Conservation (phyloP, 2,113 vertebrate species). For the Holacanthus passer region DNA sequence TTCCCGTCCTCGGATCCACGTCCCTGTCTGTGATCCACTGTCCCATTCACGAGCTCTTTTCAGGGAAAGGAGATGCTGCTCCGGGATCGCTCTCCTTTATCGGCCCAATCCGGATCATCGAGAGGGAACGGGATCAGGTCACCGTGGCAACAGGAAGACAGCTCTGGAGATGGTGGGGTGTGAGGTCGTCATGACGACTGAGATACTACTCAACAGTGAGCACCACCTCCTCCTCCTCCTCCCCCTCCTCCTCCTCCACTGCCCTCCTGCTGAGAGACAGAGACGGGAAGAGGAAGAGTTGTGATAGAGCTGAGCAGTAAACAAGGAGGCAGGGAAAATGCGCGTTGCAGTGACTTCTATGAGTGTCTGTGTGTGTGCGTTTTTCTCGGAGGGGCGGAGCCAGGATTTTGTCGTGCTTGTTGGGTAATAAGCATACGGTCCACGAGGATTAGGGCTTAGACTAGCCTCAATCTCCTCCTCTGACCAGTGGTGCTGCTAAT, state of each 20-base stretch:
- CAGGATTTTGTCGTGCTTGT: constrained; percentile 55
- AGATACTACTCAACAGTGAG: constrained; percentile 65
- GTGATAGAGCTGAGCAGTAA: constrained; percentile 55
- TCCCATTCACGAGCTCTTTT: constrained; percentile 23
- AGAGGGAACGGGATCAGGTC: constrained; percentile 67
- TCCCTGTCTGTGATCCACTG: background rate
- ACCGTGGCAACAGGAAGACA: constrained; percentile 74
- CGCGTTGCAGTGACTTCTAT: constrained; percentile 3
- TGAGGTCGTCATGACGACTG: constrained; percentile 77
- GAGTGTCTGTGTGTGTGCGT: constrained; percentile 9
- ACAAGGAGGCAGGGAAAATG: constrained; percentile 35
- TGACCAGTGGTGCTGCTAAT: constrained; percentile 72
- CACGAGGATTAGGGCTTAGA: constrained; percentile 76
- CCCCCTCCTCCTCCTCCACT: constrained; percentile 1
- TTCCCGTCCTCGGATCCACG: constrained; percentile 31
- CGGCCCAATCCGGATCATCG: constrained; percentile 48
- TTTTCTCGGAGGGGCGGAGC: constrained; percentile 47
- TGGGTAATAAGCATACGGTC: constrained; percentile 71
- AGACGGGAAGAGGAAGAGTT: constrained; percentile 45
- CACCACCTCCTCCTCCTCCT: constrained; percentile 22
- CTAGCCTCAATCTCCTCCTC: constrained; percentile 79
- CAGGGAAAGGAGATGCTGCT: constrained; percentile 3
- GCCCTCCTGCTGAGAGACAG: constrained; percentile 49
- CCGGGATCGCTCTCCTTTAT: constrained; percentile 18
- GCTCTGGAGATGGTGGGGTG: constrained; percentile 68